phyloP scores from a whole-genome alignment of 1,140 invertebrate species.

The Drosophila sturtevanti region DNA sequence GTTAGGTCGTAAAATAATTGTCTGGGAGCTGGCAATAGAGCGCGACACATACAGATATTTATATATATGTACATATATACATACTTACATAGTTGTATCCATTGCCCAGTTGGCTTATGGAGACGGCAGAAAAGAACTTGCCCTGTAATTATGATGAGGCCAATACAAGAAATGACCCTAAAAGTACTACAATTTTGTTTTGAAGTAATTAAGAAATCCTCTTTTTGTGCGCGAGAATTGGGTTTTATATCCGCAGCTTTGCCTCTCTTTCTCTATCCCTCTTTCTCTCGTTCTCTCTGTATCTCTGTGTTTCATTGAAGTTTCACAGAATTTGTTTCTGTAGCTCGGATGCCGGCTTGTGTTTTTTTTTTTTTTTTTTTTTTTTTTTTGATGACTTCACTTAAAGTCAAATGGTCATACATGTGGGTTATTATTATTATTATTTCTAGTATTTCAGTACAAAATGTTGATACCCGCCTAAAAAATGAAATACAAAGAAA shows the following conservation, averaged over 20 bases:
- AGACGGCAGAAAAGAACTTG: conserved; percentile 51
- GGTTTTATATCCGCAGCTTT: conserved; percentile 64
- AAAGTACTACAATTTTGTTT: conserved; percentile 47
- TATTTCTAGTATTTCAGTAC: conserved; percentile 60
- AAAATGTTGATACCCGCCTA: conserved; percentile 28
- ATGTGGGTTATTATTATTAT: conserved; percentile 73
- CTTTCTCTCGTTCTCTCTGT: background rate
- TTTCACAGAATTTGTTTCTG: conserved; percentile 70
- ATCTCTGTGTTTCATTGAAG: conserved; percentile 42
- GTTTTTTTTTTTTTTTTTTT: conserved; percentile 57
- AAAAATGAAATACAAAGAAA: background rate
- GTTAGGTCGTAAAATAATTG: conserved; percentile 79
- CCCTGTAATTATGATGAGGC: conserved; percentile 79
- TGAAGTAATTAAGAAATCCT: conserved; percentile 79
- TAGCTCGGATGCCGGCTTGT: conserved; percentile 35
- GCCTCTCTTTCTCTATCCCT: background rate
- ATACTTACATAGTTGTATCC: background rate
- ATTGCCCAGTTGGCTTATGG: conserved; percentile 59
- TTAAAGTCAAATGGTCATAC: conserved; percentile 72
- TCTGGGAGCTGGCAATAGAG: conserved; percentile 65
- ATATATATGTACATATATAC: too few relatives aligned
- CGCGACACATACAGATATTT: conserved; percentile 65
- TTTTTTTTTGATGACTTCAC: conserved; percentile 78
- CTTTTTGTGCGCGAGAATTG: conserved; percentile 42
- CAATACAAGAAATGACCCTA: conserved; percentile 78